Base-by-base conservation (phyloP, 2,888 invertebrate genomes). In the Spilosoma lubricipeda region DNA sequence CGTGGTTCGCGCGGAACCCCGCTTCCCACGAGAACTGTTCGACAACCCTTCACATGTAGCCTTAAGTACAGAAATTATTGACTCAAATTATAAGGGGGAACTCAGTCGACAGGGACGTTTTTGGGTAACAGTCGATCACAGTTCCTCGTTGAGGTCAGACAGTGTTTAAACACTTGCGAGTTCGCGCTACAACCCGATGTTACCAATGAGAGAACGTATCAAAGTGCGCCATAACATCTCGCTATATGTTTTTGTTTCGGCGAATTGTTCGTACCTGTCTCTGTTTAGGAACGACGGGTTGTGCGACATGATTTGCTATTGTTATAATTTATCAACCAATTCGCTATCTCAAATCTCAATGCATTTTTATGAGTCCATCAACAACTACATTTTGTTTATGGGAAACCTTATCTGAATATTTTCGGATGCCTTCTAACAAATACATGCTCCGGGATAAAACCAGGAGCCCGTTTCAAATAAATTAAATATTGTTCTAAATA, bases 301-400 rank as follows among this genome's bases (percentile, higher is more conserved):
- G 89, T 85, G 76, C 70, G 77, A 75, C 77, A 79, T 79, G 76
- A 78, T 80, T 63, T 78, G 81, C 82, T 78, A 85, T 80, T 85
- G 82, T 82, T 85, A 81, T 77, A 82, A 80, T 73, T 78, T 15
- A 82, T 82, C 71, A 83, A 80, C 80, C 85, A 83, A 86, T 88
- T 88, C 87, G 83, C 84, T 85, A 76, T 82, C 77, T 92, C 92
- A 92, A 93, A 90, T 93, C 91, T 88, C 92, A 90, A 89, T 90
- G 91, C 90, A 89, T 87, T 88, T 85, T 82, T 85, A 88, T 30
- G 85, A 82, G 82, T 85, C 87, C 87, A 84, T 85, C 78, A 78
- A 75, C 67, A 79, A 82, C 78, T 78, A 73, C 84, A 70, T 79
- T 85, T 82, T 77, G 83, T 82, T 82, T 80, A 83, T 85, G 80